These are phyloP conservation scores for Chrosomus eos DNA, from an alignment of 2,797 vertebrate genomes.

Conservation along the genomic window DNA sequence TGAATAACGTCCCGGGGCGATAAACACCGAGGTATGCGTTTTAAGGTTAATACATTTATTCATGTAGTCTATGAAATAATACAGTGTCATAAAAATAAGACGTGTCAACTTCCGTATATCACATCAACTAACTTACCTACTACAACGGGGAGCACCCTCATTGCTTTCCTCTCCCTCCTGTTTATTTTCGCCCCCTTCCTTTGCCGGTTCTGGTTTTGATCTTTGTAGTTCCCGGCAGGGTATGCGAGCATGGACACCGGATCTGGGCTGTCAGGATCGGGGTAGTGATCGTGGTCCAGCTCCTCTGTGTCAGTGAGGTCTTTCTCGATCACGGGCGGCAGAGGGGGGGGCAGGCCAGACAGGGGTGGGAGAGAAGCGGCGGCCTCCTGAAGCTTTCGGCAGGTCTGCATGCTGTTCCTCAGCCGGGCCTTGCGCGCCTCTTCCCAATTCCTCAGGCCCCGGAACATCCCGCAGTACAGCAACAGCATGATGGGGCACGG, in stretches of 20 bases:
- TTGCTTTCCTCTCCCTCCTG: conserved; percentile 90
- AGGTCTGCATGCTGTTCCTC: conserved; percentile 79
- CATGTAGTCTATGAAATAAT: background rate
- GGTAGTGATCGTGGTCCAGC: conserved; percentile 64
- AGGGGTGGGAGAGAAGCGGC: conserved; percentile 67
- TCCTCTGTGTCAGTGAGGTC: conserved; percentile 70
- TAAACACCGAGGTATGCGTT: background rate
- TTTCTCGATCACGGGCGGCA: conserved; percentile 76
- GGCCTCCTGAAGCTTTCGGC: conserved; percentile 75
- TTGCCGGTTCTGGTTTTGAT: conserved; percentile 59
- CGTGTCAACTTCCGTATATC: background rate
- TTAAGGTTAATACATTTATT: background rate
- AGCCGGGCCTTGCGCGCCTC: conserved; percentile 87
- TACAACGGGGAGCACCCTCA: conserved; percentile 92
- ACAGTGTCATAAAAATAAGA: background rate
- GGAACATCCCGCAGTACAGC: conserved; percentile 93
- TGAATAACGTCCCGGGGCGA: background rate
- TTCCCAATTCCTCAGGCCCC: conserved; percentile 88
- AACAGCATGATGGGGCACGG: conserved; percentile 95
- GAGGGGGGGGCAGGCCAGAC: conserved; percentile 73
- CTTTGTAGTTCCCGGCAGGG: conserved; percentile 71
- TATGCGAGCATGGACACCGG: conserved; percentile 74
- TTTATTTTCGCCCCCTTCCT: conserved; percentile 87
- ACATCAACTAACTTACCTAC: conserved; percentile 78
- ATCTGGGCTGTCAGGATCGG: conserved; percentile 54